Evolutionary conservation across 2,888 invertebrate species (phyloP).

Genomic region (Matsumyia berberina): DNA sequence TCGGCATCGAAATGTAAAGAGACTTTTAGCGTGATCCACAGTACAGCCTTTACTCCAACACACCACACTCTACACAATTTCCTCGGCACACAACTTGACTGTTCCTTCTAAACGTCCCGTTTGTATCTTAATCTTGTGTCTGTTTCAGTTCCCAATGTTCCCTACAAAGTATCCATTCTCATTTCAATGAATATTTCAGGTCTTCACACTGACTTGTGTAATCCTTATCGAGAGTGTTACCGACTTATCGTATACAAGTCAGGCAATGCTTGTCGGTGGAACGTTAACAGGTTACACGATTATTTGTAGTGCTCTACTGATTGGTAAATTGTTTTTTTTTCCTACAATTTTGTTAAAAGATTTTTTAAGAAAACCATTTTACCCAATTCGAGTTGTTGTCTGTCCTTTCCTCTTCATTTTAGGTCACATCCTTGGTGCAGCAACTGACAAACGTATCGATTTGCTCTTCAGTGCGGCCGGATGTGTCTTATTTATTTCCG

Average conservation of each 20-base stretch:
- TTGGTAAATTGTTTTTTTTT: constrained; percentile 79
- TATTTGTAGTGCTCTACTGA: constrained; percentile 79
- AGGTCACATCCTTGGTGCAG: constrained; percentile 79
- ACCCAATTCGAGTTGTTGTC: too few species aligned
- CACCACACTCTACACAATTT: constrained; percentile 11
- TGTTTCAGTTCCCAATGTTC: constrained; percentile 78
- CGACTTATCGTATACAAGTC: constrained; percentile 79
- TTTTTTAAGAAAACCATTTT: background rate
- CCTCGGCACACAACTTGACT: background rate
- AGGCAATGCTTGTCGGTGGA: constrained; percentile 81
- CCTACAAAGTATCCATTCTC: constrained; percentile 24
- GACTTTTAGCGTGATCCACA: too few species aligned
- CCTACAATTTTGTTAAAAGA: background rate
- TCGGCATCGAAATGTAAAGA: too few species aligned
- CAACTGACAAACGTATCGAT: constrained; percentile 80
- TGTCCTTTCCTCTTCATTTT: constrained; percentile 20
- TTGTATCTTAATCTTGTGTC: constrained; percentile 66
- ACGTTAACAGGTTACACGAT: constrained; percentile 80
- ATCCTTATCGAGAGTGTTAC: constrained; percentile 79
- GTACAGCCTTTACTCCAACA: background rate
- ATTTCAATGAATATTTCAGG: constrained; percentile 74
- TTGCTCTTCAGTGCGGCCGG: constrained; percentile 79
- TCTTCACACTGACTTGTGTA: constrained; percentile 78
- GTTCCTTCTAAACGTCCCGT: constrained; percentile 35
- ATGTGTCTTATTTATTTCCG: constrained; percentile 79